phyloP scores from a whole-genome alignment of 2,113 vertebrate genomes.

The Scartelaos histophorus region DNA sequence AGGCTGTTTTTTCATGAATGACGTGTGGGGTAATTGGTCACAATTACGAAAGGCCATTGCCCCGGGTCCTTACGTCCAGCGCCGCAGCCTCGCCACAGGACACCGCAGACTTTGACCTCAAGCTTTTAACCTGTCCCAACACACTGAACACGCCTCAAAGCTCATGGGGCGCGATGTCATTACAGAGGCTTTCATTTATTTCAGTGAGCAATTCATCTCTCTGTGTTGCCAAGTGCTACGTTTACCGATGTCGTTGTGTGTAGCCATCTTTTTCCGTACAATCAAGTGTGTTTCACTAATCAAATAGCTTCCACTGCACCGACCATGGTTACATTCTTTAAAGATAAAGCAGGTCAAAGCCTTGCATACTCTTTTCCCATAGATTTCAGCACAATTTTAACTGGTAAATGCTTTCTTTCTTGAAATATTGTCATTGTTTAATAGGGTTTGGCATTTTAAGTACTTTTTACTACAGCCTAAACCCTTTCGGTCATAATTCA shows the following conservation, averaged over 20 bases:
- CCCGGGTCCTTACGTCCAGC: neutral
- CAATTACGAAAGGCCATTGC: constrained; percentile 1
- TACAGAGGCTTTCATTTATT: neutral
- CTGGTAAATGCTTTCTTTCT: no score
- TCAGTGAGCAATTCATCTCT: neutral
- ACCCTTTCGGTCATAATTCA: no score
- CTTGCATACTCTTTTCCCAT: no score
- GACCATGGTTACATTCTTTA: constrained; percentile 26
- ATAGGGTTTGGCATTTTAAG: no score
- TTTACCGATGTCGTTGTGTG: neutral
- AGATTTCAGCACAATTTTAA: no score
- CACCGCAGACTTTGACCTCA: neutral
- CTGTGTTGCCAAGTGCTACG: neutral
- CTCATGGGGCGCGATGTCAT: neutral
- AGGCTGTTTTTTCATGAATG: neutral
- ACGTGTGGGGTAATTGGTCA: neutral
- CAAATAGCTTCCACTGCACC: neutral
- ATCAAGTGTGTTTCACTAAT: neutral
- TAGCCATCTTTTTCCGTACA: neutral
- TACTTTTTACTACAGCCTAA: no score
- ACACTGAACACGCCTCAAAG: no score
- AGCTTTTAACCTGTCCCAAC: neutral
- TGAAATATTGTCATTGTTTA: no score
- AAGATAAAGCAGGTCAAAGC: constrained; percentile 16
- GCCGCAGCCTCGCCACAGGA: neutral